A percentile compares a stretch with the other conserved stretches of the same genome.
phyloP scores from a whole-genome alignment of 2,888 invertebrate genomes.

The Hirtodrosophila duncani region DNA sequence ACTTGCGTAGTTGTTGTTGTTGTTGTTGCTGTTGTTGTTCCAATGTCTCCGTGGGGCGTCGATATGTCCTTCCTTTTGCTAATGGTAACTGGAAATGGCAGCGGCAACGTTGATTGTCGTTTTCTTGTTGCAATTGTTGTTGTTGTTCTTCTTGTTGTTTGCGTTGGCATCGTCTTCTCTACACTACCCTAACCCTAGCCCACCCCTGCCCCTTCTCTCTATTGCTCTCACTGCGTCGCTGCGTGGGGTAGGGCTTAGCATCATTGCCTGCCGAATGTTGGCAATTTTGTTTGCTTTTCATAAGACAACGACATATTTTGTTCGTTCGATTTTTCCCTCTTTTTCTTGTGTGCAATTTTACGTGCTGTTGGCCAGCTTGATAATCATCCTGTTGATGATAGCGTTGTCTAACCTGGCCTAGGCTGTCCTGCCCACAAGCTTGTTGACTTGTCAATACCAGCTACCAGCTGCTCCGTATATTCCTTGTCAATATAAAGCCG shows the following conservation, averaged over 20 bases:
- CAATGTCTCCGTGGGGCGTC: conserved; percentile 13
- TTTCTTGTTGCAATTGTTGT: conserved; percentile 25
- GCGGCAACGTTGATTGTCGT: conserved; percentile 52
- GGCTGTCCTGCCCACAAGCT: conserved; percentile 46
- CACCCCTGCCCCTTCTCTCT: neutral
- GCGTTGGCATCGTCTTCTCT: conserved; percentile 12
- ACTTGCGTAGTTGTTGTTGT: neutral
- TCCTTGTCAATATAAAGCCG: no score
- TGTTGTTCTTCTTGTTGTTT: conserved; percentile 11
- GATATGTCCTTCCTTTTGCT: conserved; percentile 45
- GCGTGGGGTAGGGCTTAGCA: no score
- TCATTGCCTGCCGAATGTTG: no score
- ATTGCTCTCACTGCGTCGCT: conserved; percentile 19
- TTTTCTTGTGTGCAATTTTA: conserved; percentile 55
- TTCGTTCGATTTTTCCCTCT: conserved; percentile 14
- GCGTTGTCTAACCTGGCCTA: conserved; percentile 29
- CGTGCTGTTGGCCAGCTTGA: conserved; percentile 60
- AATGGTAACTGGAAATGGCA: conserved; percentile 70
- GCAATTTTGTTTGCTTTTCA: conserved; percentile 37
- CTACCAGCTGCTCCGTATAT: no score
- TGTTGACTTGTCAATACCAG: conserved; percentile 31
- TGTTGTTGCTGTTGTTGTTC: neutral
- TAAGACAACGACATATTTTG: conserved; percentile 42
- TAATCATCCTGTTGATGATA: conserved; percentile 61
- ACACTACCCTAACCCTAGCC: conserved; percentile 1